These are phyloP conservation scores for Lampris megalopsis DNA, from an alignment of 2,113 vertebrate genomes.

Conservation along the genomic window DNA sequence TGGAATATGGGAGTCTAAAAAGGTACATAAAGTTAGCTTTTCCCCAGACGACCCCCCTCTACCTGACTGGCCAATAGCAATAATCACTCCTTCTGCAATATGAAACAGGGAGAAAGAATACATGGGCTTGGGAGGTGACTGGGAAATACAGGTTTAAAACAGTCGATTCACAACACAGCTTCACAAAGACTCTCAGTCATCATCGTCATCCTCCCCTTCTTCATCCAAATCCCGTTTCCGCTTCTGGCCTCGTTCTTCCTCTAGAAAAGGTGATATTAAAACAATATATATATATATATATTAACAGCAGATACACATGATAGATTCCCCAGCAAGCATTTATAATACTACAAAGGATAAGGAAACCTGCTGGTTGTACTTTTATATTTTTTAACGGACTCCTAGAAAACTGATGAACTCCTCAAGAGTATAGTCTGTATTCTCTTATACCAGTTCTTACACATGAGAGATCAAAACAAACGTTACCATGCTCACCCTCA, in stretches of 20 bases:
- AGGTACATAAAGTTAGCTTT: constrained; percentile 54
- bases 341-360: no score
- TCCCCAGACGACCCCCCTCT: constrained; percentile 55
- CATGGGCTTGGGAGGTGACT: constrained; percentile 70
- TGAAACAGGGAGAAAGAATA: constrained; percentile 79
- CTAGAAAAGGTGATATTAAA: constrained; percentile 60
- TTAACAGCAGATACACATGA: not conserved
- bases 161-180: constrained; percentile 91
- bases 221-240: constrained; percentile 97
- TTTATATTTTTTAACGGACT: no score
- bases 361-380: no score
- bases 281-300: constrained; percentile 27
- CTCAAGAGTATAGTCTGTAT: no score
- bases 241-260: constrained; percentile 91
- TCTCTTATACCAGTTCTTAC: no score
- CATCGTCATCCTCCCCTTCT: constrained; percentile 94
- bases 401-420: no score
- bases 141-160: constrained; percentile 89
- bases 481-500: constrained; percentile 78
- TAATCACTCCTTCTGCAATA: constrained; percentile 89
- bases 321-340: not conserved
- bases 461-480: not conserved
- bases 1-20: constrained; percentile 58
- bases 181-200: constrained; percentile 80
- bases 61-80: constrained; percentile 81